Base-by-base conservation (phyloP, 2,888 invertebrate genomes). In the Ceraclea dissimilis region DNA sequence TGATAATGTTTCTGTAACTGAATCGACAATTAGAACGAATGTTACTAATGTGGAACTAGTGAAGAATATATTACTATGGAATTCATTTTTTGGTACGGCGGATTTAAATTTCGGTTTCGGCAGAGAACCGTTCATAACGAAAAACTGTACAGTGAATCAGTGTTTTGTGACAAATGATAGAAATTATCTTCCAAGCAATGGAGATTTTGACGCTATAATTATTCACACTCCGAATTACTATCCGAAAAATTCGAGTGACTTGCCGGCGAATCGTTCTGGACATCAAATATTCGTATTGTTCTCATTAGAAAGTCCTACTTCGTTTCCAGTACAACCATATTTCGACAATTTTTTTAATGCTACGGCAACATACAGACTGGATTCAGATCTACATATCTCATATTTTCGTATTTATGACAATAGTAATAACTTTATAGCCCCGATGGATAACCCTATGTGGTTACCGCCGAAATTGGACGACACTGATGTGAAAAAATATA, bases 351-450 rank as follows among this genome's bases (percentile, higher is more conserved):
- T 80, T 56, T 84, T 76, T 61, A 82, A 82, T 63, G 65, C 75
- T 56, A 81, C 81, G 2, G 79, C 80, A 77, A 79, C 75, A 1
- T 81, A 81, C 64, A 70, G 79, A 55, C 62, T 75, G 59, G 76
- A 74, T 61, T 79, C 79, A 57, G 79, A 79, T 62, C 65, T 79
- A 16, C 47, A 67, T 1, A 75, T 75, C 74, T 63, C 73, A 1
- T 79, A 79, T 58, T 68, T 65, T 2, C 60, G 62, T 8, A 55
- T 78, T 10, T 43, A 64, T 31, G 72, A 76, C 26, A 54, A 63
- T 33, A 69, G 64, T 0, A 56, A 61, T 2, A 62, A 63, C 2
- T 31, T 8, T 31, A 64, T 73, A 2, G 68, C 70, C 19, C 72
- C 73, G 1, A 54, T 58, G 1, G 4, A 46, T 0, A 47, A 61